Evolutionary conservation across 2,888 invertebrate genomes (phyloP).

Genomic region (Nycteola revayana): DNA sequence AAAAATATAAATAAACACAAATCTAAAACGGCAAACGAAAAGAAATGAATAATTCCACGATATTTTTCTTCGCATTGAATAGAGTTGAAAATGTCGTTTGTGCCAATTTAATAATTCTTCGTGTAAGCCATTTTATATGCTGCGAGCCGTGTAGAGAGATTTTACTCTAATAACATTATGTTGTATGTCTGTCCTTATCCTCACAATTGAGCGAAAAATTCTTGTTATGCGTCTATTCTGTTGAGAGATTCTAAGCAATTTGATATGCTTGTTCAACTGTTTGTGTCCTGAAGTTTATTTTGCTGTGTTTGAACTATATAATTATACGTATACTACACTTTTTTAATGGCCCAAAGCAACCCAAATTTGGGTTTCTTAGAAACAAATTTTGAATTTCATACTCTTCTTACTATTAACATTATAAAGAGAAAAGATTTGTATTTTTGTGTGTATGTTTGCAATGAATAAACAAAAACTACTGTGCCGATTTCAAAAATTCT

Average conservation of each 20-base stretch:
- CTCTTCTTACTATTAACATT: too few relatives aligned
- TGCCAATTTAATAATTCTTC: constrained; percentile 67
- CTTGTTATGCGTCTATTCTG: constrained; percentile 7
- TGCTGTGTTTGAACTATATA: too few relatives aligned
- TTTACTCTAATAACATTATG: constrained; percentile 51
- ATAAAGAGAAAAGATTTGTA: too few relatives aligned
- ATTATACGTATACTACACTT: too few relatives aligned
- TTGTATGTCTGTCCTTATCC: constrained; percentile 22
- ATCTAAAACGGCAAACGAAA: background rate
- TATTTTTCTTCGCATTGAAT: constrained; percentile 50
- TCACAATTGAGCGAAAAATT: constrained; percentile 12
- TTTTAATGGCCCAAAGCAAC: too few relatives aligned
- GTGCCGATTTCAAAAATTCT: too few relatives aligned
- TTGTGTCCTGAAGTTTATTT: too few relatives aligned
- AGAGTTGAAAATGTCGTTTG: constrained; percentile 44
- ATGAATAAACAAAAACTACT: too few relatives aligned
- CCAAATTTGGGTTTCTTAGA: too few relatives aligned
- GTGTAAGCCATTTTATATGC: constrained; percentile 50
- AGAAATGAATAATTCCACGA: constrained; percentile 33
- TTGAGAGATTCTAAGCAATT: constrained; percentile 6
- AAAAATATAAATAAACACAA: too few relatives aligned
- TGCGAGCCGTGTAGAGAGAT: constrained; percentile 36
- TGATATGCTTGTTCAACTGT: constrained; percentile 7
- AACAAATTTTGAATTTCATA: too few relatives aligned
- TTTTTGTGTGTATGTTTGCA: too few relatives aligned